Conservation (phyloP, 2,888 invertebrate species). For the Galerucella calmariensis region DNA sequence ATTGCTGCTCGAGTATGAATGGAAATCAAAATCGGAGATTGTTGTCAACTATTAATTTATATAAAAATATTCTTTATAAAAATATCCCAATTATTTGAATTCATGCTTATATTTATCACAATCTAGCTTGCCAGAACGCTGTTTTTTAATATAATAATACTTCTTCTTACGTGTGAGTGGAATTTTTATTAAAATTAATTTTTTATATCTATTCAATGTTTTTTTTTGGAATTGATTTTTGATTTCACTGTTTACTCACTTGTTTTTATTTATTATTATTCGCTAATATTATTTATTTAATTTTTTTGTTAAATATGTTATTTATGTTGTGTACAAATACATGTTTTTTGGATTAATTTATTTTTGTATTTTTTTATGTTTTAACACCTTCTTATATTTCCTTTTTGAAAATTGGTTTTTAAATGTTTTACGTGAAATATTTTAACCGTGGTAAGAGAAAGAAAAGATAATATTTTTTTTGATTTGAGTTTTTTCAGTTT, state of each 20-base stretch:
- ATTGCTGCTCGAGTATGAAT: too few relatives aligned
- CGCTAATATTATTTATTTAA: slow-evolving; percentile 43
- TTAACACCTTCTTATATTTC: background rate
- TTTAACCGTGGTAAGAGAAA: too few relatives aligned
- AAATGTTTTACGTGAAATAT: too few relatives aligned
- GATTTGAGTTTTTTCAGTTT: too few relatives aligned
- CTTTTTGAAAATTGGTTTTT: background rate
- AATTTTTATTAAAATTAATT: slow-evolving; percentile 40
- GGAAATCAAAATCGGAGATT: too few relatives aligned
- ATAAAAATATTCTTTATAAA: too few relatives aligned
- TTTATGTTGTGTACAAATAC: slow-evolving; percentile 48
- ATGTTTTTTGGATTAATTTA: slow-evolving; percentile 50
- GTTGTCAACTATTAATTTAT: too few relatives aligned
- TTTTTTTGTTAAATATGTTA: slow-evolving; percentile 50
- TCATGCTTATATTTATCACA: too few relatives aligned
- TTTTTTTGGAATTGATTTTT: slow-evolving; percentile 40
- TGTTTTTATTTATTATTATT: slow-evolving; percentile 44
- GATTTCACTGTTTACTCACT: slow-evolving; percentile 40
- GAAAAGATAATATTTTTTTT: too few relatives aligned
- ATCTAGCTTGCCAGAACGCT: too few relatives aligned
- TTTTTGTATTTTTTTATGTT: slow-evolving; percentile 46
- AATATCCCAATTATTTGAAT: too few relatives aligned
- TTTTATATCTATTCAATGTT: slow-evolving; percentile 12
- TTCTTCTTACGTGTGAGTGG: slow-evolving; percentile 18
- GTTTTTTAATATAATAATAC: background rate